Conservation (phyloP, 2,888 invertebrate genomes). For the Petrophora chlorosata region DNA sequence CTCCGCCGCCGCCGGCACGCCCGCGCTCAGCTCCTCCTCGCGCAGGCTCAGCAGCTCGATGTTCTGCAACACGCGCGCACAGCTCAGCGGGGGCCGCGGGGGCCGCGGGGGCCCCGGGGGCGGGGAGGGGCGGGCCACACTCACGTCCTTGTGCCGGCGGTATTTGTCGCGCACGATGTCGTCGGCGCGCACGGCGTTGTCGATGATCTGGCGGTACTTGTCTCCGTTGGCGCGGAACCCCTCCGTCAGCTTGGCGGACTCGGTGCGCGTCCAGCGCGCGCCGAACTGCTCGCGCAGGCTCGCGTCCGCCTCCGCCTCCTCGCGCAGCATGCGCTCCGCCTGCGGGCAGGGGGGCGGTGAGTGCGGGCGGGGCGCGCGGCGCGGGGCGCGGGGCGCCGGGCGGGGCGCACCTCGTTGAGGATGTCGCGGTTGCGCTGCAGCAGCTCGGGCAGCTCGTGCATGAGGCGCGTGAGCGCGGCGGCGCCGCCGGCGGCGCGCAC, state of each 20-base stretch:
- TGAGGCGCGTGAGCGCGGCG: constrained; percentile 86
- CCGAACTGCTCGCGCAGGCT: constrained; percentile 95
- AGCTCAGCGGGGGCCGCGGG: not conserved
- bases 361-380: not conserved
- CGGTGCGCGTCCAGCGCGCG: constrained; percentile 95
- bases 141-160: constrained; percentile 85
- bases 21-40: constrained; percentile 86
- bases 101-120: not conserved
- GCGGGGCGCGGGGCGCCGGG: not conserved
- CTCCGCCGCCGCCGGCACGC: constrained; percentile 88
- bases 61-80: constrained; percentile 70
- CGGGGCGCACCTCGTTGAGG: constrained; percentile 89
- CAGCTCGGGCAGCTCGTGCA: constrained; percentile 94
- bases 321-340: constrained; percentile 87
- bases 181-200: constrained; percentile 93
- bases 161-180: constrained; percentile 94
- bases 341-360: constrained; percentile 55
- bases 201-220: constrained; percentile 96
- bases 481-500: constrained; percentile 92
- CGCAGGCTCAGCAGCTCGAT: constrained; percentile 92
- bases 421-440: constrained; percentile 95
- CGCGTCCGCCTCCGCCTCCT: constrained; percentile 96
- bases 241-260: constrained; percentile 94
- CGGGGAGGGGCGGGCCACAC: not conserved
- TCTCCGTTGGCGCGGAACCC: constrained; percentile 94